These are phyloP conservation scores for Eupithecia subumbrata DNA, from an alignment of 2,888 invertebrate genomes.

Conservation along the genomic window DNA sequence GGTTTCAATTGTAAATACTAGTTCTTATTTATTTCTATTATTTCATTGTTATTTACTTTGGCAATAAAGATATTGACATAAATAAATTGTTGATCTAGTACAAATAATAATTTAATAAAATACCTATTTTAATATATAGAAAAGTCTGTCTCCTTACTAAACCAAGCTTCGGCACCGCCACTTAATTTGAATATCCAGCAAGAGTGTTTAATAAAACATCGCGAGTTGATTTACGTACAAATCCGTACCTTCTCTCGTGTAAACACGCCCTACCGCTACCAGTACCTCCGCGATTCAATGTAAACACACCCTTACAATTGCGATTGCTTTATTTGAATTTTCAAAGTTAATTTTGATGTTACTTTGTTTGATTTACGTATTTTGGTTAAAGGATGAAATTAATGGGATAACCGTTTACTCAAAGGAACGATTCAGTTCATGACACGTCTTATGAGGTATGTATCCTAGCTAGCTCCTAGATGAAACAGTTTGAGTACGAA, in stretches of 20 bases:
- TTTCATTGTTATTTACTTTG: no score
- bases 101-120: no score
- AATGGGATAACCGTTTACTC: slow-evolving; percentile 10
- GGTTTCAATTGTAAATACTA: no score
- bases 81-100: no score
- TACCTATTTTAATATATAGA: no score
- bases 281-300: slow-evolving; percentile 52
- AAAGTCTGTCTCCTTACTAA: slow-evolving; percentile 54
- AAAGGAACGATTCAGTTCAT: not conserved
- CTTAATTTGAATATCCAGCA: slow-evolving; percentile 82
- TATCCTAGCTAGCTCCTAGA: not conserved
- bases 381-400: slow-evolving; percentile 36
- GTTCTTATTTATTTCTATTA: no score
- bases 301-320: slow-evolving; percentile 45
- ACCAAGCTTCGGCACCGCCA: slow-evolving; percentile 67
- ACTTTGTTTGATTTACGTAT: slow-evolving; percentile 42
- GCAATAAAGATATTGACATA: no score
- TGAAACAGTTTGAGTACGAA: not conserved
- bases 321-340: slow-evolving; percentile 60
- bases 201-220: slow-evolving; percentile 83
- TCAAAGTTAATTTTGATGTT: slow-evolving; percentile 56
- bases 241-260: slow-evolving; percentile 80
- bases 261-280: slow-evolving; percentile 75
- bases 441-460: not conserved
- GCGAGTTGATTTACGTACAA: slow-evolving; percentile 80